Percentiles rank a stretch among this genome's conserved stretches.
phyloP scores from a whole-genome alignment of 2,888 invertebrate species.

The Agapetus fuscipes region DNA sequence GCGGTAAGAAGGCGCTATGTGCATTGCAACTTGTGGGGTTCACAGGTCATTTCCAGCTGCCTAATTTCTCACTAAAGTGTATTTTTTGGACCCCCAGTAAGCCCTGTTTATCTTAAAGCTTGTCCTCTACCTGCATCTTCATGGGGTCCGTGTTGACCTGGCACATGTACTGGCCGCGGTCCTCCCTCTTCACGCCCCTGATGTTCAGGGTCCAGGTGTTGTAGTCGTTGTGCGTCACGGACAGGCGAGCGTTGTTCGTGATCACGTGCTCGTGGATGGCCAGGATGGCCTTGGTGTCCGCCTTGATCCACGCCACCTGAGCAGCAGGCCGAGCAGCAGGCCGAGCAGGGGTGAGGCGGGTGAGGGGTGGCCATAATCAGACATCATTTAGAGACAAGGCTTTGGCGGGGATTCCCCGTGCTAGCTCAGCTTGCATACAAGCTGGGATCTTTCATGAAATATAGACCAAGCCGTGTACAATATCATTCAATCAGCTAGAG shows the following conservation, averaged over 20 bases:
- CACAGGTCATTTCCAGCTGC: no score
- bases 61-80: no score
- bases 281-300: slow-evolving; percentile 85
- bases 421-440: no score
- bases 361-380: slow-evolving; percentile 12
- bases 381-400: slow-evolving; percentile 15
- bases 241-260: slow-evolving; percentile 81
- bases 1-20: no score
- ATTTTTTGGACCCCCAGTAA: no score
- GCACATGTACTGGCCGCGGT: slow-evolving; percentile 88
- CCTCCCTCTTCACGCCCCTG: slow-evolving; percentile 73
- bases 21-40: no score
- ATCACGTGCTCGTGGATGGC: slow-evolving; percentile 92
- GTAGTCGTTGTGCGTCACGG: slow-evolving; percentile 85
- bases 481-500: no score
- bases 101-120: neutral
- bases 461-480: no score
- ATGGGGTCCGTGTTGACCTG: slow-evolving; percentile 92
- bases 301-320: slow-evolving; percentile 93
- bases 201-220: slow-evolving; percentile 91
- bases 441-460: no score
- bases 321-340: slow-evolving; percentile 1
- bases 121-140: slow-evolving; percentile 76
- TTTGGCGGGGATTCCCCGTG: neutral
- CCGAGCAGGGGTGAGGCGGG: no score